Percentiles rank a stretch among this genome's conserved stretches.
phyloP scores from a whole-genome alignment of 2,113 vertebrate genomes.

The Neofelis nebulosa region DNA sequence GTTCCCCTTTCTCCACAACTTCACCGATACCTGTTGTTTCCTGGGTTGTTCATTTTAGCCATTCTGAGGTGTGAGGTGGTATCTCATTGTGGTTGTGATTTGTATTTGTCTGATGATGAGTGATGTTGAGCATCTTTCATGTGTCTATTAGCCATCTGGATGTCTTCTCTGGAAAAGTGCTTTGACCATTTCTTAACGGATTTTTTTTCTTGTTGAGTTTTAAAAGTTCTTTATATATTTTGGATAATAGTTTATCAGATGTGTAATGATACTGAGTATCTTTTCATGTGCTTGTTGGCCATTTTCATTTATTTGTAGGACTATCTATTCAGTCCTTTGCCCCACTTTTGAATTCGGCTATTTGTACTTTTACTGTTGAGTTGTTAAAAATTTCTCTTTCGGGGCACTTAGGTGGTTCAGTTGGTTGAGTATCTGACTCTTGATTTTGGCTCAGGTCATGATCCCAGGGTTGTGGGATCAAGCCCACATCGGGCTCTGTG shows the following conservation, averaged over 20 bases:
- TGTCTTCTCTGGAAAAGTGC: not conserved
- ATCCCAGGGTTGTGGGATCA: no score
- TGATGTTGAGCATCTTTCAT: not conserved
- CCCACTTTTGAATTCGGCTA: not conserved
- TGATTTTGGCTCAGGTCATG: no score
- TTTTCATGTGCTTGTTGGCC: not conserved
- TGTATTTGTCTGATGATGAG: not conserved
- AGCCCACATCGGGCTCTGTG: no score
- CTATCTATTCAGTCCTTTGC: not conserved
- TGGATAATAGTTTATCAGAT: not conserved
- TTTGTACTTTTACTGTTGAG: not conserved
- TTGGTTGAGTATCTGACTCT: no score
- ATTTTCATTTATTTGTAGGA: not conserved
- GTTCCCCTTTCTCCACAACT: not conserved
- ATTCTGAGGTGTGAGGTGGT: not conserved
- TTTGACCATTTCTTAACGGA: not conserved
- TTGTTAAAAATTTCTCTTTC: not conserved
- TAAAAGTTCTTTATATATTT: not conserved
- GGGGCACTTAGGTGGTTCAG: no score
- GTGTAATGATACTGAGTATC: not conserved
- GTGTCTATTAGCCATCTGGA: not conserved
- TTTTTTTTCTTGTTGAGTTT: not conserved
- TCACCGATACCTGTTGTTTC: not conserved
- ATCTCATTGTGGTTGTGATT: not conserved
- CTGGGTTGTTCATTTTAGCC: not conserved